Evolutionary conservation across 2,797 vertebrate genomes (phyloP).

Genomic region (Halcyon smyrnensis): DNA sequence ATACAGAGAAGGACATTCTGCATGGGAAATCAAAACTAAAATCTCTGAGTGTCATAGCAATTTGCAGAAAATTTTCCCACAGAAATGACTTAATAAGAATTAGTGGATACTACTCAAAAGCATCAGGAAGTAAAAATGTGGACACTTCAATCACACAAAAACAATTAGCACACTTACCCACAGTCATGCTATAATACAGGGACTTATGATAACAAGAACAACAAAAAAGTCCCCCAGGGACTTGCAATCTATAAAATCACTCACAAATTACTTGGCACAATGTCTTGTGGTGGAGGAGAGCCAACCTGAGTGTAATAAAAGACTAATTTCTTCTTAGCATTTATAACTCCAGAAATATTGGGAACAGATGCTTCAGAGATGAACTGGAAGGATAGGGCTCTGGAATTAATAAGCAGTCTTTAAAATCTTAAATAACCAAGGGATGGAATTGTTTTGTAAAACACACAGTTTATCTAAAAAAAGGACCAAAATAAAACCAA

Average conservation of each 20-base stretch:
- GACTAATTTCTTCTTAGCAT: background rate
- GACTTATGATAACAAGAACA: background rate
- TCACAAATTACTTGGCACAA: conserved; percentile 53
- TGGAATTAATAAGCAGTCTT: background rate
- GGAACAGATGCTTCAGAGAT: conserved; percentile 21
- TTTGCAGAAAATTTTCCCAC: background rate
- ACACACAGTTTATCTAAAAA: background rate
- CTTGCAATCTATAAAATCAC: background rate
- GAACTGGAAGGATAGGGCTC: background rate
- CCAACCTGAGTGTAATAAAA: conserved; percentile 11
- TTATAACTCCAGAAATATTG: conserved; percentile 15
- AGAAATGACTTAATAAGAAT: background rate
- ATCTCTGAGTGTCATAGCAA: background rate
- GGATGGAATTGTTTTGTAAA: background rate
- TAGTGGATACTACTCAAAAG: background rate
- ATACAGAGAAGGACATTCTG: background rate
- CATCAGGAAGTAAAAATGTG: background rate
- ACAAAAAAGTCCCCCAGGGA: background rate
- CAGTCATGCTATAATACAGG: background rate
- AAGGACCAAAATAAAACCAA: background rate
- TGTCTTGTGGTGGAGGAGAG: conserved; percentile 2
- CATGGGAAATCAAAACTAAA: background rate
- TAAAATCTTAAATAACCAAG: background rate
- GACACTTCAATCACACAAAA: conserved; percentile 2
- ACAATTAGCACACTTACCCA: conserved; percentile 4